Evolutionary conservation across 2,113 vertebrate genomes (phyloP).

Genomic region (Onychostoma macrolepis): DNA sequence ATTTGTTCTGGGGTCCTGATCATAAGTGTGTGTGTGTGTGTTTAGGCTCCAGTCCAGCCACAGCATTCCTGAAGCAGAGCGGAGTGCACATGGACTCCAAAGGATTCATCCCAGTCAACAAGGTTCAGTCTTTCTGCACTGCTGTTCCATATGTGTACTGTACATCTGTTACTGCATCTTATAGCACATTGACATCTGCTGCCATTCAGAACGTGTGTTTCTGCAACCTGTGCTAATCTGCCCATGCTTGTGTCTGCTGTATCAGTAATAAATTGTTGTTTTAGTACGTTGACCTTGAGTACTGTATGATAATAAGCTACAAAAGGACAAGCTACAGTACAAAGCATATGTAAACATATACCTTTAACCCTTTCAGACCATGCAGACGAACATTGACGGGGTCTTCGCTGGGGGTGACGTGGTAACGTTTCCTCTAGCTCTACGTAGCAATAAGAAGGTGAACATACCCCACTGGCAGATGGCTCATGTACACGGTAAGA

Average conservation of each 20-base stretch:
- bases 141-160: not conserved
- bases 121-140: conserved; percentile 74
- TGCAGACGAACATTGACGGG: conserved; percentile 90
- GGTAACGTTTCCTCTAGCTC: conserved; percentile 85
- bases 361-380: conserved; percentile 77
- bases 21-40: not conserved
- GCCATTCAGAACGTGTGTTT: not conserved
- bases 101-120: conserved; percentile 94
- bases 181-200: not conserved
- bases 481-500: conserved; percentile 92
- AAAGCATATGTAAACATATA: not conserved
- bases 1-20: not conserved
- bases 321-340: not conserved
- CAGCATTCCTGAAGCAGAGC: conserved; percentile 90
- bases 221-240: not conserved
- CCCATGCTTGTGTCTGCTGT: not conserved
- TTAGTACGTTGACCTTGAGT: not conserved
- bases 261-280: not conserved
- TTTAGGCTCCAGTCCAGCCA: conserved; percentile 88
- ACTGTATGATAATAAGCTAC: not conserved
- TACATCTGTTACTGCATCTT: not conserved
- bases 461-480: conserved; percentile 99
- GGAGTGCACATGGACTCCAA: conserved; percentile 90
- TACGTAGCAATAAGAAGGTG: conserved; percentile 93
- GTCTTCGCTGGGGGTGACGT: conserved; percentile 93